Conservation (phyloP, 2,888 invertebrate species). For the Euproctis similis region DNA sequence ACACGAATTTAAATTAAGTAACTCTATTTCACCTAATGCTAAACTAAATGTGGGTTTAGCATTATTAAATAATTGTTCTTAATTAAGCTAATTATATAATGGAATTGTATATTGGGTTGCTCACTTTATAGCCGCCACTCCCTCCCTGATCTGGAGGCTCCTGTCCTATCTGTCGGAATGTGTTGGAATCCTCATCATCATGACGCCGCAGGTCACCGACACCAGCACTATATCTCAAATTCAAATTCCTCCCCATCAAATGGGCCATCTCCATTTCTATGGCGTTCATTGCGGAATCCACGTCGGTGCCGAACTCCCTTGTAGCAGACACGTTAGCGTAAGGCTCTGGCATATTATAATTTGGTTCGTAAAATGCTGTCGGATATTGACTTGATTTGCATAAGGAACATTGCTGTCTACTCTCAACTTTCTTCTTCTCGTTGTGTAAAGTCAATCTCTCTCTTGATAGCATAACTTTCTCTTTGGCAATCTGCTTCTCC, state of each 20-base stretch:
- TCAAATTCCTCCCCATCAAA: constrained; percentile 46
- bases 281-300: constrained; percentile 43
- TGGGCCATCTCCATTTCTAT: constrained; percentile 61
- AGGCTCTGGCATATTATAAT: constrained; percentile 37
- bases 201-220: constrained; percentile 19
- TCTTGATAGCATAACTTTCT: constrained; percentile 76
- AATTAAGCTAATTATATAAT: not conserved
- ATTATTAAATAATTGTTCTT: too few relatives aligned
- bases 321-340: constrained; percentile 40
- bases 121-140: constrained; percentile 39
- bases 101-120: constrained; percentile 2
- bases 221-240: constrained; percentile 35
- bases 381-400: constrained; percentile 51
- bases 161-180: constrained; percentile 11
- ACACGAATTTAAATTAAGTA: not conserved
- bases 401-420: constrained; percentile 55
- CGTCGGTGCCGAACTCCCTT: constrained; percentile 43
- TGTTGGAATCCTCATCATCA: constrained; percentile 8
- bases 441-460: constrained; percentile 75
- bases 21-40: too few relatives aligned
- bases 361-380: constrained; percentile 32
- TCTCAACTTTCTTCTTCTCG: constrained; percentile 64
- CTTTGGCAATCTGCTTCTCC: constrained; percentile 77
- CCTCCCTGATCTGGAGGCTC: constrained; percentile 25
- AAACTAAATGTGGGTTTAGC: too few relatives aligned